phyloP scores from a whole-genome alignment of 2,888 invertebrate genomes.

The Acanthococcus lagerstroemiae region DNA sequence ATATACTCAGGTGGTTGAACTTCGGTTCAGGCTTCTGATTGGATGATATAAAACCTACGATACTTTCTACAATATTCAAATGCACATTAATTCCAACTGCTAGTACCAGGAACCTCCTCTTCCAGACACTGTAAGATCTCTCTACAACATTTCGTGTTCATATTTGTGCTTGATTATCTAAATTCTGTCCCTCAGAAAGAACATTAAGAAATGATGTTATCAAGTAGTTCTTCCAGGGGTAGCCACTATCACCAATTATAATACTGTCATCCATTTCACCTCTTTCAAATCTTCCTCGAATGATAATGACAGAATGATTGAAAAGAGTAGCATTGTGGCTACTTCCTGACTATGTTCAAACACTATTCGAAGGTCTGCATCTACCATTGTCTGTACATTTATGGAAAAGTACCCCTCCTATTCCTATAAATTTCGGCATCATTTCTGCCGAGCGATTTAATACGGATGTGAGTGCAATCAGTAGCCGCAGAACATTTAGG shows the following conservation, averaged over 20 bases:
- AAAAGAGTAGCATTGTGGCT: conserved; percentile 38
- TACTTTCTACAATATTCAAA: not conserved
- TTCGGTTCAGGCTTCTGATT: too few relatives aligned
- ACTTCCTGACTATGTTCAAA: conserved; percentile 38
- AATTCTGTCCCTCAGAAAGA: conserved; percentile 7
- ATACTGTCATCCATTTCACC: conserved; percentile 33
- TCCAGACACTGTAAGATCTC: conserved; percentile 37
- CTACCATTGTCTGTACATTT: conserved; percentile 37
- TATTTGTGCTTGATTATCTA: conserved; percentile 37
- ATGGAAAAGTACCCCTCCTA: conserved; percentile 38
- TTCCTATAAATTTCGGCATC: conserved; percentile 38
- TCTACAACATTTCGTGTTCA: conserved; percentile 36
- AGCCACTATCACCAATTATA: conserved; percentile 37
- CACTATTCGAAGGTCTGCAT: conserved; percentile 35
- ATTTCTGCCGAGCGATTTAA: conserved; percentile 38
- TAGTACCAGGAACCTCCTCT: conserved; percentile 35
- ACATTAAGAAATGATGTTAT: conserved; percentile 37
- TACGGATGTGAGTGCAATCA: conserved; percentile 39
- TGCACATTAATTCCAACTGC: not conserved
- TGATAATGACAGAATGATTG: conserved; percentile 34
- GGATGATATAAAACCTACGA: too few relatives aligned
- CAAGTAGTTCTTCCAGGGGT: conserved; percentile 34
- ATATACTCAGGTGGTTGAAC: too few relatives aligned
- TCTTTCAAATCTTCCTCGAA: conserved; percentile 34
- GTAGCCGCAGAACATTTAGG: conserved; percentile 25